These are phyloP conservation scores for Drosophila insularis DNA, from an alignment of 1,140 invertebrate genomes.

Conservation along the genomic window DNA sequence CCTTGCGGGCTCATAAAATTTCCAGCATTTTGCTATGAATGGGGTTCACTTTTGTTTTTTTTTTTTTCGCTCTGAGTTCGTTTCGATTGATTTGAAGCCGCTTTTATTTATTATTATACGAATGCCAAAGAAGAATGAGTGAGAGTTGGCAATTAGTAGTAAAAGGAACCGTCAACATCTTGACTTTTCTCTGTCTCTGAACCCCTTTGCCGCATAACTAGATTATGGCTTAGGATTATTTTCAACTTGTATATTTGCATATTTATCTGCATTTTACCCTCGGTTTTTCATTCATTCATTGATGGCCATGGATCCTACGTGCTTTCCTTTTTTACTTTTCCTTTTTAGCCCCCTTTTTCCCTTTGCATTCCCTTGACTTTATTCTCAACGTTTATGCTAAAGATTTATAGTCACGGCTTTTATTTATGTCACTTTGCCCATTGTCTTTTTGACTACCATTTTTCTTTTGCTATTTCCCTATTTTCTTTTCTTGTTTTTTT, in stretches of 20 bases:
- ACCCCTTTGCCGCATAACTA: background rate
- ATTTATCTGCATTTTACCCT: conserved; percentile 68
- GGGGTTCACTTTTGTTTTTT: conserved; percentile 2
- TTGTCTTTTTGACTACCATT: conserved; percentile 45
- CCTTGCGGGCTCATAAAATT: conserved; percentile 78
- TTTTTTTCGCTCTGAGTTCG: conserved; percentile 8
- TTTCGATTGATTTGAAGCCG: conserved; percentile 69
- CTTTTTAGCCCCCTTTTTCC: background rate
- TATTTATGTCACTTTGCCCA: conserved; percentile 73
- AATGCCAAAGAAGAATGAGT: conserved; percentile 50
- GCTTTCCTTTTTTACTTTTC: conserved; percentile 2
- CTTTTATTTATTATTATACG: conserved; percentile 41
- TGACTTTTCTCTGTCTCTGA: background rate
- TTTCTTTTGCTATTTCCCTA: conserved; percentile 28
- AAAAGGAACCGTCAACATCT: conserved; percentile 1
- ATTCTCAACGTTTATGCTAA: conserved; percentile 57
- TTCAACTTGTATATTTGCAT: conserved; percentile 76
- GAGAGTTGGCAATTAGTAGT: conserved; percentile 7
- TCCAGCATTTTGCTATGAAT: conserved; percentile 40
- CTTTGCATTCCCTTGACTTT: too few relatives aligned
- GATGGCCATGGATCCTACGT: conserved; percentile 29
- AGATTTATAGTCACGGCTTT: conserved; percentile 79
- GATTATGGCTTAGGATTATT: conserved; percentile 59
- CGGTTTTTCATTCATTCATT: conserved; percentile 23
- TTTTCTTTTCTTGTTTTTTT: background rate